phyloP scores from a whole-genome alignment of 1,140 invertebrate species.

The Globodera ellingtonae region DNA sequence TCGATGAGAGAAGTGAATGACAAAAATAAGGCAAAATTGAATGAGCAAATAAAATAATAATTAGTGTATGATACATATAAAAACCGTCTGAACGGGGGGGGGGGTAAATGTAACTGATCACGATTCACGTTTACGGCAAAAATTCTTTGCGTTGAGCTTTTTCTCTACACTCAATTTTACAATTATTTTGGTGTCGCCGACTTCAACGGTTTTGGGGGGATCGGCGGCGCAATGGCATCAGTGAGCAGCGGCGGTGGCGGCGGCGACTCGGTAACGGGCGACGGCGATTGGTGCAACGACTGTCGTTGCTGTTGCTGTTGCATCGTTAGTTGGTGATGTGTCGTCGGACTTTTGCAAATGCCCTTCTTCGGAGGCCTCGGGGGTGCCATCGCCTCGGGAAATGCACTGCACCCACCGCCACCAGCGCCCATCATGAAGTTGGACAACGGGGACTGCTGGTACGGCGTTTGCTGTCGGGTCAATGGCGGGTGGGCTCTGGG shows the following conservation, averaged over 20 bases:
- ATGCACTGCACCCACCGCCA: background rate
- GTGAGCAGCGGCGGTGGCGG: background rate
- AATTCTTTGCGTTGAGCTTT: slow-evolving; percentile 1
- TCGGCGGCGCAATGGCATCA: slow-evolving; percentile 20
- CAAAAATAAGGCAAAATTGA: slow-evolving; percentile 11
- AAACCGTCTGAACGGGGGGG: too few species aligned
- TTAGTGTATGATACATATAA: background rate
- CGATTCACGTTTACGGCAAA: too few species aligned
- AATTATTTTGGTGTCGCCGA: background rate
- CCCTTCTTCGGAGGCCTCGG: slow-evolving; percentile 31
- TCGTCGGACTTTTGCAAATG: slow-evolving; percentile 20
- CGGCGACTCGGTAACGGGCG: background rate
- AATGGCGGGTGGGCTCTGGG: slow-evolving; percentile 10
- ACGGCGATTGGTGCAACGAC: background rate
- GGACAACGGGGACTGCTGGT: slow-evolving; percentile 1
- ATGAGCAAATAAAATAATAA: slow-evolving; percentile 9
- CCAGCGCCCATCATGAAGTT: background rate
- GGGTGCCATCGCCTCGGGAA: slow-evolving; percentile 22
- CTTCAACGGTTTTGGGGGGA: slow-evolving; percentile 12
- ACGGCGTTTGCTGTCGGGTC: background rate
- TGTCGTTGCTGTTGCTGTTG: slow-evolving; percentile 4
- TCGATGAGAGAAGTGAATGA: background rate
- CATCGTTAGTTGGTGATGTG: slow-evolving; percentile 6
- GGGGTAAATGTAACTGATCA: too few species aligned
- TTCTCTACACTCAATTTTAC: background rate